These are phyloP conservation scores for Drosophila novamexicana DNA, from an alignment of 1,140 invertebrate genomes.

Conservation along the genomic window DNA sequence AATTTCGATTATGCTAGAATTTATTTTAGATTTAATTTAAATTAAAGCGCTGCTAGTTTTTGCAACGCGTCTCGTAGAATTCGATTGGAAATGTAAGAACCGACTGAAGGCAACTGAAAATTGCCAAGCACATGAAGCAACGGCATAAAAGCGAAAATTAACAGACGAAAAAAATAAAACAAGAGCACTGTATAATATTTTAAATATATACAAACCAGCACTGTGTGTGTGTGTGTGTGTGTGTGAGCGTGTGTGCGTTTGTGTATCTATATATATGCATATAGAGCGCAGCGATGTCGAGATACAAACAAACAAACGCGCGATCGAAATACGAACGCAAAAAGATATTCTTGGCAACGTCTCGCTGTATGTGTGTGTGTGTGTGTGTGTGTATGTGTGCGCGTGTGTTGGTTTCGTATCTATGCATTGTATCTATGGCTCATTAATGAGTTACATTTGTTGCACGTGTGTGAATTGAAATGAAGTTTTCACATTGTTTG, in stretches of 20 bases:
- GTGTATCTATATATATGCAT: constrained; percentile 40
- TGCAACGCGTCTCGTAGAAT: constrained; percentile 72
- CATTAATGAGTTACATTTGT: constrained; percentile 69
- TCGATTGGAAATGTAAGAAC: constrained; percentile 82
- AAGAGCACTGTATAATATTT: constrained; percentile 73
- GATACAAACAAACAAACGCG: constrained; percentile 66
- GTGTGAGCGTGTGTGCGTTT: constrained; percentile 38
- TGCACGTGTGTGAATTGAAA: constrained; percentile 49
- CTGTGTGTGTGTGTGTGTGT: constrained; percentile 4
- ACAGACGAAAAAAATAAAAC: constrained; percentile 19
- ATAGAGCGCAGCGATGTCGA: constrained; percentile 31
- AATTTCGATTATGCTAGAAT: neutral
- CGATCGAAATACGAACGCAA: constrained; percentile 71
- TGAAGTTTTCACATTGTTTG: constrained; percentile 64
- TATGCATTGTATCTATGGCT: constrained; percentile 27
- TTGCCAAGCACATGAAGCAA: constrained; percentile 71
- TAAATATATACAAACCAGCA: constrained; percentile 74
- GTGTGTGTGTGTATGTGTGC: constrained; percentile 19
- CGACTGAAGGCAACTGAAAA: constrained; percentile 80
- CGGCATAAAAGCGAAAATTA: constrained; percentile 33
- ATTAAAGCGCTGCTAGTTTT: constrained; percentile 30
- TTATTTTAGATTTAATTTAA: constrained; percentile 5
- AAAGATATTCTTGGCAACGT: constrained; percentile 74
- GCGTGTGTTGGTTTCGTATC: constrained; percentile 11
- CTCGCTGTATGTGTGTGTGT: neutral